Conservation (phyloP, 2,113 vertebrate genomes). For the Potamarius usumacintae region DNA sequence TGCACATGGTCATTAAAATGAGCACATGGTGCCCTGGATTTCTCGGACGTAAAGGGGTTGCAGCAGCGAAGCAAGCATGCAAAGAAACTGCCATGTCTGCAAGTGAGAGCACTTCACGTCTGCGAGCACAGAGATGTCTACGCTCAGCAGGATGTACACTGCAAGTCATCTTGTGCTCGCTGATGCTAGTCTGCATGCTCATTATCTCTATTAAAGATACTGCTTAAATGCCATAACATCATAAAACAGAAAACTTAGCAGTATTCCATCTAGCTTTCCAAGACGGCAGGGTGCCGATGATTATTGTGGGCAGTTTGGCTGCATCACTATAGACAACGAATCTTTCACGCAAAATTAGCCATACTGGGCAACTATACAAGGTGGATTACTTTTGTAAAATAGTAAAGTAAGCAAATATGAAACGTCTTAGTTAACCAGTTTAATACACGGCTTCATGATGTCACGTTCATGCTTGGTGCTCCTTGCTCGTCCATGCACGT, state of each 20-base stretch:
- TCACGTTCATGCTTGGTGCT: too few species aligned
- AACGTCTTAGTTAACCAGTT: too few species aligned
- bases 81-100: not conserved
- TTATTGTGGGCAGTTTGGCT: too few species aligned
- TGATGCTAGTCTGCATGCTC: not conserved
- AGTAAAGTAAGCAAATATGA: too few species aligned
- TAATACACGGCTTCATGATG: too few species aligned
- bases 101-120: not conserved
- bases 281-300: too few species aligned
- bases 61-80: not conserved
- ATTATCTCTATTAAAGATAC: not conserved
- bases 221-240: not conserved
- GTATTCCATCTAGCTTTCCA: too few species aligned
- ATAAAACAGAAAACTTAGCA: not conserved
- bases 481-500: too few species aligned
- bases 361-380: too few species aligned
- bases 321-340: too few species aligned
- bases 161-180: not conserved
- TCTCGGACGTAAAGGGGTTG: not conserved
- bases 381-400: too few species aligned
- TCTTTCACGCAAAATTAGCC: too few species aligned
- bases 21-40: not conserved
- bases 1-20: not conserved
- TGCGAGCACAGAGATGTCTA: not conserved
- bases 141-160: not conserved